Base-by-base conservation (phyloP, 2,797 vertebrate species). In the Pseudopleuronectes americanus region DNA sequence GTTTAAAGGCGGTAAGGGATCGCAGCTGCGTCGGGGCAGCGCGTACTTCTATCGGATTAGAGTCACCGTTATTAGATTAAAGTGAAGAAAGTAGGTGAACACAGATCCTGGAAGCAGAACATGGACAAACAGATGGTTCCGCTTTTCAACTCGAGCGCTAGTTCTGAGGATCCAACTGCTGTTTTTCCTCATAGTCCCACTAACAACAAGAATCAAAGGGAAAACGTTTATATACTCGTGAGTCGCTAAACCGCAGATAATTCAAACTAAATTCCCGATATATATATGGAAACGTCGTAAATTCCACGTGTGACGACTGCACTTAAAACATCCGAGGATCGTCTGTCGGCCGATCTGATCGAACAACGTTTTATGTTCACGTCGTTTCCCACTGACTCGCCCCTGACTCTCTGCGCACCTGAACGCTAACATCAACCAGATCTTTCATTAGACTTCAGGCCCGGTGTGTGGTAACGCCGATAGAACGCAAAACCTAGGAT, bases 11-110 rank as follows among this genome's bases (percentile, higher is more conserved):
- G 6, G 0, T 23, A 57, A 53, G 10, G 12, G 4, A 8, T 9
- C n/a, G 8, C 26, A 53, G 63, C 49, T 45, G 57, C 0, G 3
- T 12, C 22, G 6, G 0, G 23, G 6, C 8, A 45, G 19, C 4
- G 12, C 45, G 17, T 8, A 0, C 52, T 26, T 23, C 23, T 2
- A 56, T 56, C 23, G 43, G 26, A 75, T 53, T 9, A 28, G 38
- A 8, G 6, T 17, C 3, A 3, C n/a, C 61, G 43, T 49, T 21
- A 52, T 58, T 23, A 23, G 57, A 58, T 59, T 24, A 57, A 33
- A 60, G 51, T 8, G 6, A 49, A 67, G 57, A 71, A 51, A 66
- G 38, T 6, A 19, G 60, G 57, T 38, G 14, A 53, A 31, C 23
- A 36, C 12, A 22, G 22, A 47, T 13, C 7, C 10, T 63, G 41